These are phyloP conservation scores for Bradysia coprophila DNA, from an alignment of 1,140 invertebrate species.

Conservation along the genomic window DNA sequence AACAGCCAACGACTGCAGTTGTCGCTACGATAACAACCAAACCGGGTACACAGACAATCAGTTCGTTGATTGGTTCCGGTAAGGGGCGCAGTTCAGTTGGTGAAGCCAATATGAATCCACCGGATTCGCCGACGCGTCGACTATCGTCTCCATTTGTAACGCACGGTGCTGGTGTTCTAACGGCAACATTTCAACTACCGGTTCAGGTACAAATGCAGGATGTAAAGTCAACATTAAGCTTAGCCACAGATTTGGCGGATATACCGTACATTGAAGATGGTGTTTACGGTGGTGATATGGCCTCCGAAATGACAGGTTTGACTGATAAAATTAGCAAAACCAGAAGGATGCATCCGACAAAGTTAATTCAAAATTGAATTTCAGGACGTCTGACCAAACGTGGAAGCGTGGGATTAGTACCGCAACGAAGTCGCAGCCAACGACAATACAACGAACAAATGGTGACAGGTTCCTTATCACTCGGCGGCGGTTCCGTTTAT, in stretches of 20 bases:
- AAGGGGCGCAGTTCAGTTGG: conserved; percentile 1
- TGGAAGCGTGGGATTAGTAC: no score
- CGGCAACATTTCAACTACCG: conserved; percentile 61
- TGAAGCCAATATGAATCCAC: conserved; percentile 1
- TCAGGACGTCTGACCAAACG: no score
- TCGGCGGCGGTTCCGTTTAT: no score
- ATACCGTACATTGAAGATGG: conserved; percentile 53
- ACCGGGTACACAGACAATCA: background rate
- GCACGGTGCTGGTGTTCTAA: conserved; percentile 45
- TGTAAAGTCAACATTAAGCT: background rate
- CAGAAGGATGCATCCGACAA: no score
- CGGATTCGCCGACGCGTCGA: conserved; percentile 12
- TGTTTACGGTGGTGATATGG: background rate
- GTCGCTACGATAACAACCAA: background rate
- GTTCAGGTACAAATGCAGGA: conserved; percentile 24
- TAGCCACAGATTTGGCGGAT: conserved; percentile 22
- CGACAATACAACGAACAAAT: no score
- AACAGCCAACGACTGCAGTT: background rate
- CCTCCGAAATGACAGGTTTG: no score
- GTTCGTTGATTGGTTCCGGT: no score
- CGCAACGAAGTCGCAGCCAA: no score
- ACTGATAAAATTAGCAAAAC: no score
- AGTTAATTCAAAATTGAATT: no score
- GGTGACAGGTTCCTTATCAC: no score
- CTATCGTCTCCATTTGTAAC: conserved; percentile 27